phyloP scores from a whole-genome alignment of 2,113 vertebrate species.

The Caranx ignobilis region DNA sequence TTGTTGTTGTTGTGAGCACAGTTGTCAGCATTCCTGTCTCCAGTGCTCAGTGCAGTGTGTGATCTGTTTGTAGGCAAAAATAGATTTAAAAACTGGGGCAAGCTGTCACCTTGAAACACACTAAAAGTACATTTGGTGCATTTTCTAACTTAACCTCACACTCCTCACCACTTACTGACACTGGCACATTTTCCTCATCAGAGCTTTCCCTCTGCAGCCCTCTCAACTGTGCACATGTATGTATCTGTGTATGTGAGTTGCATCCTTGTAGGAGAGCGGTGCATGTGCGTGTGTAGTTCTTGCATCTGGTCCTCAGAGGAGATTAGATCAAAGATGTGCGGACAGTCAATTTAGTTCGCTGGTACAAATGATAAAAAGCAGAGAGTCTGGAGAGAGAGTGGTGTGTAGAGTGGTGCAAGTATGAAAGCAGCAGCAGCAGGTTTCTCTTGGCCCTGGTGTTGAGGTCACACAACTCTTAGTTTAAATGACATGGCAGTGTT shows the following conservation, averaged over 20 bases:
- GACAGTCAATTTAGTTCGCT: constrained; percentile 4
- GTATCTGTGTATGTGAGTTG: not conserved
- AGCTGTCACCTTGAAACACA: constrained; percentile 34
- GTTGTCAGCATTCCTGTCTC: too few species aligned
- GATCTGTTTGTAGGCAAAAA: constrained; percentile 27
- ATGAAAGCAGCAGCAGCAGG: constrained; percentile 5
- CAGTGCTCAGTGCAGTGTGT: not conserved
- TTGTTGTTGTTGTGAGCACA: not conserved
- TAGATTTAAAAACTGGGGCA: constrained; percentile 34
- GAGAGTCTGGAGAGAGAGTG: not conserved
- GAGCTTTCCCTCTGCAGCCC: not conserved
- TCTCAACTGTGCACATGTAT: not conserved
- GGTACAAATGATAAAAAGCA: constrained; percentile 3
- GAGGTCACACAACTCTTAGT: constrained; percentile 48
- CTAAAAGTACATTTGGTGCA: not conserved
- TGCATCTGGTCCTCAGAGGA: constrained; percentile 12
- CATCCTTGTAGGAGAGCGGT: not conserved
- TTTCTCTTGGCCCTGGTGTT: constrained; percentile 46
- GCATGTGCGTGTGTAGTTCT: not conserved
- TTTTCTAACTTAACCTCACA: not conserved
- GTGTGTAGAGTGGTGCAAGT: not conserved
- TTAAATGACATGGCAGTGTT: constrained; percentile 37
- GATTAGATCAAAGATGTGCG: constrained; percentile 25
- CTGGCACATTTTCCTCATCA: not conserved
- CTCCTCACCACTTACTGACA: not conserved